Evolutionary conservation across 2,113 vertebrate genomes (phyloP).

Genomic region (Mirounga angustirostris): DNA sequence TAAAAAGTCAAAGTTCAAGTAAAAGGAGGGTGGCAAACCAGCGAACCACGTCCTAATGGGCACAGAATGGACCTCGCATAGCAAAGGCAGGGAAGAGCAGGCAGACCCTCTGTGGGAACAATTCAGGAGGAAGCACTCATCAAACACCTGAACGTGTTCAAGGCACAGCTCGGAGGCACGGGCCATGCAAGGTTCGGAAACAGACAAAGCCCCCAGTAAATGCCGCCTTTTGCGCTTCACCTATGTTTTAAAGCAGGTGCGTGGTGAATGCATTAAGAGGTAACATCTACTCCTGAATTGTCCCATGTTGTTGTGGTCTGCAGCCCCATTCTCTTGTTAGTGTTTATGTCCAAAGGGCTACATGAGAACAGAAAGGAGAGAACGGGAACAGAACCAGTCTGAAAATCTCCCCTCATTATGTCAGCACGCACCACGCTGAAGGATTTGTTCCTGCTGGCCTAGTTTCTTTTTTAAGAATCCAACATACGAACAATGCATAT

Average conservation of each 20-base stretch:
- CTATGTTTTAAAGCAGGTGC: not conserved
- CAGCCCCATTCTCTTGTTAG: not conserved
- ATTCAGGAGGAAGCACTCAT: too few species aligned
- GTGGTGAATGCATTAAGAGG: rapidly evolving
- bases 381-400: not conserved
- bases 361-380: not conserved
- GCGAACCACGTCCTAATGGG: too few species aligned
- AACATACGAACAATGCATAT: not conserved
- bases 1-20: not conserved
- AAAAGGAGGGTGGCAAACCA: not conserved
- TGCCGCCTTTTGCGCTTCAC: rapidly evolving
- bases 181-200: rapidly evolving
- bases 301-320: not conserved
- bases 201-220: rapidly evolving
- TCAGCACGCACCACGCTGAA: not conserved
- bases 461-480: not conserved
- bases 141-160: too few species aligned
- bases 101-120: rapidly evolving
- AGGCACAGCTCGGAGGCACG: rapidly evolving
- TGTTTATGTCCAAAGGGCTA: not conserved
- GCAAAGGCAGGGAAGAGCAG: not conserved
- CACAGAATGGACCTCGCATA: rapidly evolving
- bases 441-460: not conserved
- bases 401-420: not conserved
- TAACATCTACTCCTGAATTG: not conserved